Evolutionary conservation across 2,797 vertebrate species (phyloP).

Genomic region (Sebastes melanostomus): DNA sequence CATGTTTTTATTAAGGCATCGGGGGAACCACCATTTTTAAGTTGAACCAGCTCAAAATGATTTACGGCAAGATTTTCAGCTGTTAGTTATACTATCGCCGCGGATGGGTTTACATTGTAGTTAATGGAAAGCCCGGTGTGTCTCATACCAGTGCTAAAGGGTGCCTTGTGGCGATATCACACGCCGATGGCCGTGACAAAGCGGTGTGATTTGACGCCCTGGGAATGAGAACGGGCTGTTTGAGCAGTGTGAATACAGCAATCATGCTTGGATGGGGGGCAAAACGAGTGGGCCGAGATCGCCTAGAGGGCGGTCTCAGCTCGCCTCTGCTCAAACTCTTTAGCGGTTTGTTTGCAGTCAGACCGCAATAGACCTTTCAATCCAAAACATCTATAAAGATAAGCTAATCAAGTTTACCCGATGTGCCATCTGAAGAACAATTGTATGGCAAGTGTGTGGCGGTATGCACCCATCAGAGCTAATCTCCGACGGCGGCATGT

Average conservation of each 20-base stretch:
- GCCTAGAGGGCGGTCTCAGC: neutral
- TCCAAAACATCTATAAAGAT: neutral
- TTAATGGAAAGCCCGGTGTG: neutral
- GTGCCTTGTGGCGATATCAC: no score
- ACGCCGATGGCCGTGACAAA: neutral
- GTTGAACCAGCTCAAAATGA: neutral
- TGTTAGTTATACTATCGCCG: no score
- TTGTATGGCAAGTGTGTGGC: neutral
- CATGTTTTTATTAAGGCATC: neutral
- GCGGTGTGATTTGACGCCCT: neutral
- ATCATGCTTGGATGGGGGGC: neutral
- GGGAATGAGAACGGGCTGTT: neutral
- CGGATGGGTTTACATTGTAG: neutral
- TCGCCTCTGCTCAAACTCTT: neutral
- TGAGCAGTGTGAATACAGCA: neutral
- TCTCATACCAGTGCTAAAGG: neutral
- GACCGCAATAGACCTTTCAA: neutral
- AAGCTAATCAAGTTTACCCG: neutral
- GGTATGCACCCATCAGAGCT: neutral
- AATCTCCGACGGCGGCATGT: neutral
- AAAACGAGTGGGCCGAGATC: neutral
- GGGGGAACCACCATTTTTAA: neutral
- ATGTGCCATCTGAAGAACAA: neutral
- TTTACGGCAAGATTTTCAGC: neutral
- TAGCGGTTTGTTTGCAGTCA: neutral